phyloP scores from a whole-genome alignment of 2,113 vertebrate genomes.

The Myrmecophaga tridactyla region DNA sequence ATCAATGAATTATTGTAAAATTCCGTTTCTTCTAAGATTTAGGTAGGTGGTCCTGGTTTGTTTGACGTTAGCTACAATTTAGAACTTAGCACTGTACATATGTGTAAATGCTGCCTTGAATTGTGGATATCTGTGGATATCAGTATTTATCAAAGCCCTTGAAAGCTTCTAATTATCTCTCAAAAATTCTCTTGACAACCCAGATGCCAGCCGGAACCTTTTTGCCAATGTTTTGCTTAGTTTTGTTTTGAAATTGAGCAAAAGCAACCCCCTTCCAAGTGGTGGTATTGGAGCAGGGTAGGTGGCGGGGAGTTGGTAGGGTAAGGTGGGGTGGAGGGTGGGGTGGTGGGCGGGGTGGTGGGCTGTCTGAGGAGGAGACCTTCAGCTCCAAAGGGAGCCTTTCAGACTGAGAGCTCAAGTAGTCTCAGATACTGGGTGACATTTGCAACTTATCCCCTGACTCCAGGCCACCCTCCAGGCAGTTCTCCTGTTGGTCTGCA shows the following conservation, averaged over 20 bases:
- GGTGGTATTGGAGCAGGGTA: neutral
- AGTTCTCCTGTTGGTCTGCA: rapidly evolving
- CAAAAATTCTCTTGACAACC: neutral
- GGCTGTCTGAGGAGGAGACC: neutral
- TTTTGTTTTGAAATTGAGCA: slow-evolving; percentile 9
- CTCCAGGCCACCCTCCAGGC: neutral
- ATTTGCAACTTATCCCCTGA: neutral
- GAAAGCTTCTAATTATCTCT: neutral
- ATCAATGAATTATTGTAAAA: neutral
- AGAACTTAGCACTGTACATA: neutral
- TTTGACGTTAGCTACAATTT: too few species aligned
- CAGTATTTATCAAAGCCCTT: neutral
- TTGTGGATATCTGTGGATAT: neutral
- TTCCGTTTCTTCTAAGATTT: neutral
- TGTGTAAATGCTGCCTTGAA: rapidly evolving
- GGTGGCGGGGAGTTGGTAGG: too few species aligned
- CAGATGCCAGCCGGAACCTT: neutral
- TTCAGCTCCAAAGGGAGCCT: neutral
- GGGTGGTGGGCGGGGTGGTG: too few species aligned
- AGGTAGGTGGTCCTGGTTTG: neutral
- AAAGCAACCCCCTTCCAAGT: neutral
- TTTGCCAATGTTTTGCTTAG: neutral
- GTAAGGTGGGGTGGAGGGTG: too few species aligned
- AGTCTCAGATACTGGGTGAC: neutral
- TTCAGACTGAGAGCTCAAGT: neutral